Evolutionary conservation across 2,113 vertebrate genomes (phyloP).

Genomic region (Gnathonemus longibarbis): DNA sequence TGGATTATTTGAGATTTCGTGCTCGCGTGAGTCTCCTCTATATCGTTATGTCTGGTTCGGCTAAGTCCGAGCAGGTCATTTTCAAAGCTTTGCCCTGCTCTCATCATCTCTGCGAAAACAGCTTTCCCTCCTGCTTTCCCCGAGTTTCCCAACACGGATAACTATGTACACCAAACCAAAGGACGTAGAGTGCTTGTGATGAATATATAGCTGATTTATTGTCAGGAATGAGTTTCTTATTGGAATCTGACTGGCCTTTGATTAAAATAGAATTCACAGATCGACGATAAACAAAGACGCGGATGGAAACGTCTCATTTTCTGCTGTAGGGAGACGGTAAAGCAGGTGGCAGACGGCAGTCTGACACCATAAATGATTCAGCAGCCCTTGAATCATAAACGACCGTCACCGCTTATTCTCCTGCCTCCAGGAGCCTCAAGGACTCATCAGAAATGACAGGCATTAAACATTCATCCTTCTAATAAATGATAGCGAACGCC

Average conservation of each 20-base stretch:
- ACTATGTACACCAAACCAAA: neutral
- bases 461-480: constrained; percentile 5
- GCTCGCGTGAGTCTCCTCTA: neutral
- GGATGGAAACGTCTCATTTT: neutral
- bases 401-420: neutral
- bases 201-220: neutral
- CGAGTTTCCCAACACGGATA: neutral
- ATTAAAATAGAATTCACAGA: neutral
- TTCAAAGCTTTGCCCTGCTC: neutral
- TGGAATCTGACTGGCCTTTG: neutral
- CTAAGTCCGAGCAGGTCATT: neutral
- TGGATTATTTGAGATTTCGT: neutral
- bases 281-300: neutral
- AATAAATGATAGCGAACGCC: neutral
- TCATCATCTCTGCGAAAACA: neutral
- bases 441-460: neutral
- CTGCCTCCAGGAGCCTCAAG: neutral
- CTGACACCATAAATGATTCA: neutral
- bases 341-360: neutral
- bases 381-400: constrained; percentile 1
- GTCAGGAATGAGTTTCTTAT: neutral
- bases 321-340: neutral
- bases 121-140: neutral
- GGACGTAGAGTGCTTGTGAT: neutral
- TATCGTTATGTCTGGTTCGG: neutral